Evolutionary conservation across 2,888 invertebrate genomes (phyloP).

Genomic region (Mamestra brassicae): DNA sequence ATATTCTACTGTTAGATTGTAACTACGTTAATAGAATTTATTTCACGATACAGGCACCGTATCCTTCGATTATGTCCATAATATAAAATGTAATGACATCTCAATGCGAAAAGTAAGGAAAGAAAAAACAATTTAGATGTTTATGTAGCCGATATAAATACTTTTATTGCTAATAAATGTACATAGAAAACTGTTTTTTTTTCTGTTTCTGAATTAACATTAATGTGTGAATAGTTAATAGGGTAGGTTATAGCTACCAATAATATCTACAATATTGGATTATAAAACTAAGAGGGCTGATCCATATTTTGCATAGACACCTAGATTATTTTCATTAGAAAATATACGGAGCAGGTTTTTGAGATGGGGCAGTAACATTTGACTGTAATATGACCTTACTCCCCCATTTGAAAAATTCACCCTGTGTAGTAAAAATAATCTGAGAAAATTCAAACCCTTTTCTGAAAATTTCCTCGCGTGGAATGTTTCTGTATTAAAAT

Average conservation of each 20-base stretch:
- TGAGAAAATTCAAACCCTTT: neutral
- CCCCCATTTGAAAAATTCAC: too few relatives aligned
- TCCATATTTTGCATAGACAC: neutral
- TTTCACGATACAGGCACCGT: conserved; percentile 43
- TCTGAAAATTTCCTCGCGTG: neutral
- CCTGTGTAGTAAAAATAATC: neutral
- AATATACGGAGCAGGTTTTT: neutral
- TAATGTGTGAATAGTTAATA: neutral
- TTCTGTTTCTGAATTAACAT: neutral
- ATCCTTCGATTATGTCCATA: conserved; percentile 40
- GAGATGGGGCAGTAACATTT: neutral
- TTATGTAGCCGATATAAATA: conserved; percentile 20
- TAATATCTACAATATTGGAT: too few relatives aligned
- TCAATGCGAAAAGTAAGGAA: conserved; percentile 17
- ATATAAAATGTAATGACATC: conserved; percentile 31
- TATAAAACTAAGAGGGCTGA: too few relatives aligned
- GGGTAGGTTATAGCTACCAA: too few relatives aligned
- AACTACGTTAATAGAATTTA: conserved; percentile 56
- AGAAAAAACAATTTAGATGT: conserved; percentile 19
- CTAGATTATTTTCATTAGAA: too few relatives aligned
- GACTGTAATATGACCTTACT: too few relatives aligned
- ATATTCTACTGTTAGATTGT: conserved; percentile 32
- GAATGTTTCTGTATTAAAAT: neutral
- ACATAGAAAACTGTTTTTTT: conserved; percentile 3
- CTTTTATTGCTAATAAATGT: conserved; percentile 42